phyloP scores from a whole-genome alignment of 2,113 vertebrate genomes.

The Lontra canadensis region DNA sequence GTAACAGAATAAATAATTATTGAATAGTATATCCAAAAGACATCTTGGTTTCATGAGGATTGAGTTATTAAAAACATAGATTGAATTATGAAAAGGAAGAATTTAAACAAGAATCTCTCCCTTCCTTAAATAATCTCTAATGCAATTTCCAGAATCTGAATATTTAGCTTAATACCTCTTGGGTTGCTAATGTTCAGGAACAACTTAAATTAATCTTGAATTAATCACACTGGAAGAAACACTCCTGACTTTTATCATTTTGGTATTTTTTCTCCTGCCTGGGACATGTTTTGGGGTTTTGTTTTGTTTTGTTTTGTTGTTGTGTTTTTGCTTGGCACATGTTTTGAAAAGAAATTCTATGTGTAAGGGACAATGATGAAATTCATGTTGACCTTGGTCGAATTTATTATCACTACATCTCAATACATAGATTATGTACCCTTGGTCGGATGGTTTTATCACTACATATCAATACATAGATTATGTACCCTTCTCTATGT shows the following conservation, averaged over 20 bases:
- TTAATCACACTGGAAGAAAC: neutral
- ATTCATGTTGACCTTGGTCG: neutral
- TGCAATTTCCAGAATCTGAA: neutral
- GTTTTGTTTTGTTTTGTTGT: neutral
- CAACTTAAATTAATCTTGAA: neutral
- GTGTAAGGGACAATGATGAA: neutral
- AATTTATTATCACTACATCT: neutral
- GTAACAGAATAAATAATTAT: neutral
- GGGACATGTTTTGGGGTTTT: neutral
- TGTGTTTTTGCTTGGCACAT: neutral
- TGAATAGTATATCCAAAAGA: neutral
- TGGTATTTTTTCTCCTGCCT: neutral
- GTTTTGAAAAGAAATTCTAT: neutral
- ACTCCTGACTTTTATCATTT: slow-evolving; percentile 27
- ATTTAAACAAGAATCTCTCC: neutral
- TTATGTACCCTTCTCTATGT: neutral
- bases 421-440: neutral
- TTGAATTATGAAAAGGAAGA: slow-evolving; percentile 27
- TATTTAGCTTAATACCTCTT: slow-evolving; percentile 1
- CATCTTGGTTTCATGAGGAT: neutral
- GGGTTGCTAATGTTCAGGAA: slow-evolving; percentile 2
- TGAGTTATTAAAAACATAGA: neutral
- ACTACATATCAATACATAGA: neutral
- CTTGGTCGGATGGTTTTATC: neutral
- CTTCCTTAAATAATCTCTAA: neutral